Conservation (phyloP, 2,888 invertebrate genomes). For the Pachycephus smyrnensis region DNA sequence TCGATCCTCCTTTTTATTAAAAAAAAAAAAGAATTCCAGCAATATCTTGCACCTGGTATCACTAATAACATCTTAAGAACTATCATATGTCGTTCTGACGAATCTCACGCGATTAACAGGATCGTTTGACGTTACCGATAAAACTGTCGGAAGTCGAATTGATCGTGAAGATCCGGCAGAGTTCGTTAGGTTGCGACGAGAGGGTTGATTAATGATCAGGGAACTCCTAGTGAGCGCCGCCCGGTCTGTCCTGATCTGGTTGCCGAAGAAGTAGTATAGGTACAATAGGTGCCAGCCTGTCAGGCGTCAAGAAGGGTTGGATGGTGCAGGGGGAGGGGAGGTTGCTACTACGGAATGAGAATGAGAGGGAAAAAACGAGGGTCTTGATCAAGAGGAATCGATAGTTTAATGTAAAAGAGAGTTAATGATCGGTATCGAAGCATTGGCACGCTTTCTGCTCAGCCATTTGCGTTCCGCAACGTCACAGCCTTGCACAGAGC, state of each 20-base stretch:
- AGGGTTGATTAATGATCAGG: background rate
- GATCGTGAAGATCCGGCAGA: background rate
- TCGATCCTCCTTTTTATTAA: background rate
- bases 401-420: background rate
- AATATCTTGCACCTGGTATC: background rate
- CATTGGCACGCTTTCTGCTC: background rate
- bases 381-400: background rate
- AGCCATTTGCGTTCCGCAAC: background rate
- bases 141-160: background rate
- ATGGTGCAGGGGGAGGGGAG: background rate
- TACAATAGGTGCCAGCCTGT: background rate
- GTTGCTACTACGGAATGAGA: background rate
- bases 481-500: background rate
- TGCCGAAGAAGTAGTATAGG: background rate
- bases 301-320: background rate
- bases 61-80: background rate
- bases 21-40: background rate
- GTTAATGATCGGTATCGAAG: background rate
- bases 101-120: background rate
- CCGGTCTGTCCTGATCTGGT: background rate
- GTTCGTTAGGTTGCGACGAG: background rate
- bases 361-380: background rate
- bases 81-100: background rate
- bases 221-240: background rate
- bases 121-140: background rate